Conservation (phyloP, 1,140 invertebrate species). For the Whitmania pigra region DNA sequence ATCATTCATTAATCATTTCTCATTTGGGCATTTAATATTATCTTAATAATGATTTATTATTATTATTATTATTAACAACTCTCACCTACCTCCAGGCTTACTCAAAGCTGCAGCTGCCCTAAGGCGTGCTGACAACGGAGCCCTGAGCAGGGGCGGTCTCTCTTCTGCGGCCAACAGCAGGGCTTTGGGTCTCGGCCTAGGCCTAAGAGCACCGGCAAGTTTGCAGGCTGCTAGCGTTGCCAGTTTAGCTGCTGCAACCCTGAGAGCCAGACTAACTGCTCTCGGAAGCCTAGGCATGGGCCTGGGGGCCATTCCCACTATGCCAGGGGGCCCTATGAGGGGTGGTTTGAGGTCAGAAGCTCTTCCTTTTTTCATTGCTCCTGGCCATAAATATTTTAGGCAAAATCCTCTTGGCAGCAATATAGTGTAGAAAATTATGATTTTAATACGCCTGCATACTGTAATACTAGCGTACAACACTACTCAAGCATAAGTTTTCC, state of each 20-base stretch:
- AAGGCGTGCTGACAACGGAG: too few relatives aligned
- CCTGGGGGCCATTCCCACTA: not conserved
- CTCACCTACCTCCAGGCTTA: too few relatives aligned
- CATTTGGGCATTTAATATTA: too few relatives aligned
- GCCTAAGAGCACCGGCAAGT: not conserved
- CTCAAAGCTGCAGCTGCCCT: too few relatives aligned
- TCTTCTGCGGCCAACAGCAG: not conserved
- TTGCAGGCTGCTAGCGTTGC: not conserved
- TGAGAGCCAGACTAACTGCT: not conserved
- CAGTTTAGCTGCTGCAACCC: not conserved
- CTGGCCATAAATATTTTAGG: not conserved
- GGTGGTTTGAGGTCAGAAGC: not conserved
- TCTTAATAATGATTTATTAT: too few relatives aligned
- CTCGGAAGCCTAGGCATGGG: not conserved
- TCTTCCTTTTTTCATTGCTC: not conserved
- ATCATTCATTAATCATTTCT: not conserved
- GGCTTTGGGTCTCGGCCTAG: not conserved
- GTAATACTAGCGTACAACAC: too few relatives aligned
- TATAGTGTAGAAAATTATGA: too few relatives aligned
- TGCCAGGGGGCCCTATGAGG: constrained; percentile 2
- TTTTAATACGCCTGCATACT: too few relatives aligned
- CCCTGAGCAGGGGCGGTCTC: too few relatives aligned
- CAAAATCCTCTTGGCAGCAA: too few relatives aligned
- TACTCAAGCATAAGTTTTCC: too few relatives aligned
- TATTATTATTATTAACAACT: too few relatives aligned